Percentiles rank a stretch among this genome's conserved stretches.
Conservation (phyloP, 2,888 invertebrate genomes). For the Mongoloraphidia duomilia region DNA sequence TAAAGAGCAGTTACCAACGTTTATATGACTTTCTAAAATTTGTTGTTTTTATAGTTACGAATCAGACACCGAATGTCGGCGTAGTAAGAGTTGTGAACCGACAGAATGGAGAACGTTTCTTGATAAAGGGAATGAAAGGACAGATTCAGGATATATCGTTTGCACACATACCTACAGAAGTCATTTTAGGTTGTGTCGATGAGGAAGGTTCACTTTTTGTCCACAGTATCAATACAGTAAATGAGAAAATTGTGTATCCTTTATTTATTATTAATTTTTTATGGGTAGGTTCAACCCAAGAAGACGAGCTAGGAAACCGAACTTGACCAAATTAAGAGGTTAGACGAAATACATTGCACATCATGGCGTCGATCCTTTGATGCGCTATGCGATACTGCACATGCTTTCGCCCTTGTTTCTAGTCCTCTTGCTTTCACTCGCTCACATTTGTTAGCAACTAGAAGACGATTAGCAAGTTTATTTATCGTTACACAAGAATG, state of each 20-base stretch:
- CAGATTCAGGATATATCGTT: constrained; percentile 86
- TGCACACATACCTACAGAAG: constrained; percentile 63
- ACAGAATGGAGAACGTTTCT: constrained; percentile 55
- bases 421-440: too few species aligned
- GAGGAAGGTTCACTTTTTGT: constrained; percentile 72
- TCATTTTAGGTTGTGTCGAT: constrained; percentile 78
- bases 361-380: too few species aligned
- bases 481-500: too few species aligned
- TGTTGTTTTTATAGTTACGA: constrained; percentile 6
- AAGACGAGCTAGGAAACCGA: constrained; percentile 1
- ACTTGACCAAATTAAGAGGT: too few species aligned
- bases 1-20: not conserved
- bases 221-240: constrained; percentile 54
- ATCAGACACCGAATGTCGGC: constrained; percentile 35
- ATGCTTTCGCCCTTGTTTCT: too few species aligned
- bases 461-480: too few species aligned
- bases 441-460: too few species aligned
- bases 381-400: too few species aligned
- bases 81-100: constrained; percentile 76
- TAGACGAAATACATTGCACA: too few species aligned
- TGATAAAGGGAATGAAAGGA: constrained; percentile 78
- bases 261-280: constrained; percentile 17
- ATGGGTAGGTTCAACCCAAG: not conserved
- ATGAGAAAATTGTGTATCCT: constrained; percentile 40
- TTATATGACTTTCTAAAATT: not conserved